Conservation (phyloP, 2,888 invertebrate genomes). For the Eristalinus sepulchralis region DNA sequence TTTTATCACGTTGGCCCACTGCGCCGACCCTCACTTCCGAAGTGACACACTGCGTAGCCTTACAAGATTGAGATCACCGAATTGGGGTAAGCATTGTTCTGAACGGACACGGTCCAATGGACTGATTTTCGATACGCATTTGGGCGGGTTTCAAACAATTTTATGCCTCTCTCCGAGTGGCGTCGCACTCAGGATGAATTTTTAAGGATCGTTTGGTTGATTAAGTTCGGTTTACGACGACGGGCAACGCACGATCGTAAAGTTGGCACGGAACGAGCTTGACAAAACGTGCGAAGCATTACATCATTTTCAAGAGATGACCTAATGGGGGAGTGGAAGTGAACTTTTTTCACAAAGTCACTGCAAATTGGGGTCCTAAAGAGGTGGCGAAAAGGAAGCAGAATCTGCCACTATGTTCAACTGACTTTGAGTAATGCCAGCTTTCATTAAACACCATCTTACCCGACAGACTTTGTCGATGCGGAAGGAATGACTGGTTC, state of each 20-base stretch:
- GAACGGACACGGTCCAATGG: constrained; percentile 18
- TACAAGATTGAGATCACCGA: neutral
- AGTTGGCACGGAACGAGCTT: neutral
- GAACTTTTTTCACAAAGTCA: too few species aligned
- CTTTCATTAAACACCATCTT: too few species aligned
- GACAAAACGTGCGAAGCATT: too few species aligned
- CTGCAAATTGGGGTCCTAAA: too few species aligned
- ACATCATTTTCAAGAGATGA: too few species aligned
- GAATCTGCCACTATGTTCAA: too few species aligned
- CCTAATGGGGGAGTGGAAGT: too few species aligned
- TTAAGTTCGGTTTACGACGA: neutral
- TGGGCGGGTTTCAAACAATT: neutral
- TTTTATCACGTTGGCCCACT: constrained; percentile 4
- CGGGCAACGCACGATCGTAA: neutral
- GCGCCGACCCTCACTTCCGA: neutral
- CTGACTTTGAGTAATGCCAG: too few species aligned
- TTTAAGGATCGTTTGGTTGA: neutral
- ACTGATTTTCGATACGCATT: constrained; percentile 15
- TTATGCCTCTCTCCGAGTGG: neutral
- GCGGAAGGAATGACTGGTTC: too few species aligned
- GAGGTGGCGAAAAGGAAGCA: too few species aligned
- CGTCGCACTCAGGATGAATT: neutral
- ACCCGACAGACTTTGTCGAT: too few species aligned
- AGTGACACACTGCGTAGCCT: neutral
- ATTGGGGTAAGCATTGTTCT: constrained; percentile 25